These are phyloP conservation scores for Drosophila gaucha DNA, from an alignment of 2,888 invertebrate genomes.

Conservation along the genomic window DNA sequence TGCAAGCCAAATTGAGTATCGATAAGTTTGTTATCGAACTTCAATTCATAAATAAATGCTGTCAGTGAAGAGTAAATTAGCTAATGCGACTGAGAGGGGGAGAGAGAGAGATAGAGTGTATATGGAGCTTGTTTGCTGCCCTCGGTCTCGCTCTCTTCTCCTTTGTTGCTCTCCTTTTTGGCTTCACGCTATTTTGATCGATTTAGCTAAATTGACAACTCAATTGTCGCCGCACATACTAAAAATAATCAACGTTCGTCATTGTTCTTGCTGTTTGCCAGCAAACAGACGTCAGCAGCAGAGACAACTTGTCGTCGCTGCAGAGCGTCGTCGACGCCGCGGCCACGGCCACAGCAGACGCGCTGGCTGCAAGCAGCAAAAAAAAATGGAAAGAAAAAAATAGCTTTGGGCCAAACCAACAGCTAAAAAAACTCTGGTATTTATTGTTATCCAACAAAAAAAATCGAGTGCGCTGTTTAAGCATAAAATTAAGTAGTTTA, in stretches of 20 bases:
- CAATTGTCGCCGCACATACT: constrained; percentile 24
- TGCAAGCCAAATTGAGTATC: constrained; percentile 17
- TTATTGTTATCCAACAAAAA: constrained; percentile 56
- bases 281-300: constrained; percentile 65
- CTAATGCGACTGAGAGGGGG: not conserved
- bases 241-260: constrained; percentile 63
- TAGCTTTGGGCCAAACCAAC: constrained; percentile 44
- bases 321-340: constrained; percentile 11
- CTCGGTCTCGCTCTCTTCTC: not conserved
- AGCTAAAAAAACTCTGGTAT: constrained; percentile 52
- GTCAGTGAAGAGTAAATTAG: not conserved
- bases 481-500: constrained; percentile 79
- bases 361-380: constrained; percentile 44
- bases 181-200: constrained; percentile 19
- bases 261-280: constrained; percentile 46
- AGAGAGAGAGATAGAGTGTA: not conserved
- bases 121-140: not conserved
- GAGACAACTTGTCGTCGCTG: constrained; percentile 59
- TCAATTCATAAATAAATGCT: constrained; percentile 1
- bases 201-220: constrained; percentile 30
- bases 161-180: not conserved
- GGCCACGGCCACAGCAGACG: constrained; percentile 68
- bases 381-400: constrained; percentile 34
- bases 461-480: constrained; percentile 72
- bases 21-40: constrained; percentile 6